phyloP scores from a whole-genome alignment of 2,888 invertebrate species.

The Allacma fusca region DNA sequence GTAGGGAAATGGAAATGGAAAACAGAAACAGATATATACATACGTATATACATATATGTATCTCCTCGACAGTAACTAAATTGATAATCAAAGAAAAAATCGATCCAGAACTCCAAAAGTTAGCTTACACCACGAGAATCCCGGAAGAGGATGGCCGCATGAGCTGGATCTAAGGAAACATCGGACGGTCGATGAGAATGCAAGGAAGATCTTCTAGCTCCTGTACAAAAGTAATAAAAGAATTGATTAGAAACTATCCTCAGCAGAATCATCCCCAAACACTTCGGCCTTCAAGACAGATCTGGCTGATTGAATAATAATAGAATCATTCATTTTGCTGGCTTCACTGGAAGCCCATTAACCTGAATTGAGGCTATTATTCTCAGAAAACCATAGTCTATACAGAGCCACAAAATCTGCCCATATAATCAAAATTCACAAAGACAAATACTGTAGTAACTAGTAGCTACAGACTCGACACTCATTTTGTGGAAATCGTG shows the following conservation, averaged over 20 bases:
- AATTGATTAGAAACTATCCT: not conserved
- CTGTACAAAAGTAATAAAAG: constrained; percentile 41
- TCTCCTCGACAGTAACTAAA: not conserved
- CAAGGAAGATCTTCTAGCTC: constrained; percentile 57
- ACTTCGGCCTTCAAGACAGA: not conserved
- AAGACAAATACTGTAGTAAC: no score
- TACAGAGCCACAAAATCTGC: no score
- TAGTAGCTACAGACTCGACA: not conserved
- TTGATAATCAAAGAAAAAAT: not conserved
- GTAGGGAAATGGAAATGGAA: no score
- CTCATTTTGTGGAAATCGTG: not conserved
- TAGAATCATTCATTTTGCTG: no score
- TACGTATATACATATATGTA: no score
- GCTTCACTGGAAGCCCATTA: no score
- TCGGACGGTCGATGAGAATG: constrained; percentile 75
- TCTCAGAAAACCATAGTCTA: no score
- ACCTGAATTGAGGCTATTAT: no score
- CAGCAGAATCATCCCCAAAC: not conserved
- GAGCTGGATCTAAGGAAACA: constrained; percentile 83
- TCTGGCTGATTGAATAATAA: no score
- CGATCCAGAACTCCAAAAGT: not conserved
- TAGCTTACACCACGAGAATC: constrained; percentile 88
- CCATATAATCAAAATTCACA: no score
- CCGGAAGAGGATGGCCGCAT: constrained; percentile 88
- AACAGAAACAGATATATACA: no score